A percentile compares a stretch with the other conserved stretches of the same genome.
phyloP scores from a whole-genome alignment of 2,113 vertebrate species.

The Pogona vitticeps region DNA sequence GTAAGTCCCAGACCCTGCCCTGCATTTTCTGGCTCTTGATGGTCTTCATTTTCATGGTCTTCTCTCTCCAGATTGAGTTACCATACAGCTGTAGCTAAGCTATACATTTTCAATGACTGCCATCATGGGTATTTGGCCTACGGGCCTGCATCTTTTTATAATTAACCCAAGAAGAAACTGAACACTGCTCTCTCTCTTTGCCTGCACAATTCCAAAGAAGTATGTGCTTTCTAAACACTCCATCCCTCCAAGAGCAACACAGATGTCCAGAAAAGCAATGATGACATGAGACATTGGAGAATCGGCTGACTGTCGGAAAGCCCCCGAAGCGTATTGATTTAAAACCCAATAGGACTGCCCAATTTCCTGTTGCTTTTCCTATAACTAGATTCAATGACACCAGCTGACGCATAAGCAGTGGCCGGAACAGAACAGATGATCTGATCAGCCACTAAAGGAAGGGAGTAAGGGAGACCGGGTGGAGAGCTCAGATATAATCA shows the following conservation, averaged over 20 bases:
- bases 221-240: neutral
- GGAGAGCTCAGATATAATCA: no score
- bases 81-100: neutral
- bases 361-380: conserved; percentile 15
- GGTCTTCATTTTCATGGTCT: no score
- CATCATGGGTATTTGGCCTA: neutral
- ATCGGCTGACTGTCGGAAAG: conserved; percentile 31
- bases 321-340: conserved; percentile 14
- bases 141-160: neutral
- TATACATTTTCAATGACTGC: neutral
- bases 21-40: no score
- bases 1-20: no score
- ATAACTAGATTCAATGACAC: conserved; percentile 6
- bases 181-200: neutral
- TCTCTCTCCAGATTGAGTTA: neutral
- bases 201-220: neutral
- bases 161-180: conserved; percentile 1
- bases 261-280: conserved; percentile 8
- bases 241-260: accelerated
- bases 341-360: conserved; percentile 4
- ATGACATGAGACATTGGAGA: neutral
- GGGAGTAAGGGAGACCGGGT: neutral
- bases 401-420: neutral
- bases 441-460: neutral
- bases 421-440: neutral